Conservation (phyloP, 2,797 vertebrate species). For the Malurus splendens region DNA sequence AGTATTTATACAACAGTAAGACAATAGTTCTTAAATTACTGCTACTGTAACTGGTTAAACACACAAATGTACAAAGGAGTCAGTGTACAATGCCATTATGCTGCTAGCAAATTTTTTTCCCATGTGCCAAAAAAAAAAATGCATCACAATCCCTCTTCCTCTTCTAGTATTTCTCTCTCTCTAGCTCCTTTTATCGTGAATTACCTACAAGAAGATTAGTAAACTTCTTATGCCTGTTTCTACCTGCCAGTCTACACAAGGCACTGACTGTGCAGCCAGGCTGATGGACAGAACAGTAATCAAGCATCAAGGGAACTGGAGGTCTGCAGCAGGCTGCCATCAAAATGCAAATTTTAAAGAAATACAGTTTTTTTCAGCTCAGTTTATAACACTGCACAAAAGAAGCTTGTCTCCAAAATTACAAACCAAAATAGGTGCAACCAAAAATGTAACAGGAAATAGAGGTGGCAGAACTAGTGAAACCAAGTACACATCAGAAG, state of each 20-base stretch:
- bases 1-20: conserved; percentile 40
- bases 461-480: conserved; percentile 2
- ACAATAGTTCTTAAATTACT: conserved; percentile 40
- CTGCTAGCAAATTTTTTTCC: not conserved
- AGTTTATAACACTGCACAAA: not conserved
- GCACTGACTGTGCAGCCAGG: not conserved
- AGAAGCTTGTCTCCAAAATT: not conserved
- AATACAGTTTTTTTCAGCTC: not conserved
- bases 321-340: not conserved
- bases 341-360: not conserved
- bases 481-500: not conserved
- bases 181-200: not conserved
- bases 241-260: not conserved
- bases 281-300: not conserved
- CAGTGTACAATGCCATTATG: not conserved
- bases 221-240: not conserved
- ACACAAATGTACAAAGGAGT: not conserved
- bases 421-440: not conserved
- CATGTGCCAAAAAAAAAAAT: not conserved
- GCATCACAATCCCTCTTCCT: not conserved
- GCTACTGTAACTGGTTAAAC: conserved; percentile 33
- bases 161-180: not conserved
- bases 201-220: not conserved
- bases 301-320: not conserved
- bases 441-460: conserved; percentile 14